These are phyloP conservation scores for Eulithis prunata DNA, from an alignment of 2,888 invertebrate genomes.

Conservation along the genomic window DNA sequence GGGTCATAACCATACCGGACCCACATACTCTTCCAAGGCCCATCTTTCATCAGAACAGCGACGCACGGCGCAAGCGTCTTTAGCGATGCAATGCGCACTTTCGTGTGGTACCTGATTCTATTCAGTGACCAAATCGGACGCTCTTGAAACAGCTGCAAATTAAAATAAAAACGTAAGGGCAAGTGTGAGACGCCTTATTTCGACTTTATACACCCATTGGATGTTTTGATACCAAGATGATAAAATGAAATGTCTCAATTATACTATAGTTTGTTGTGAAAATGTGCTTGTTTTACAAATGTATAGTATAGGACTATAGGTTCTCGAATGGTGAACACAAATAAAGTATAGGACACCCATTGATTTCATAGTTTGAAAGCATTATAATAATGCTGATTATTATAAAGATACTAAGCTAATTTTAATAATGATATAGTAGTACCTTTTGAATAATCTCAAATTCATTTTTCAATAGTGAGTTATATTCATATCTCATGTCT, in stretches of 20 bases:
- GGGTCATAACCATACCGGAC: conserved; percentile 97
- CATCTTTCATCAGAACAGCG: conserved; percentile 93
- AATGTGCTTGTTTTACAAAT: too few relatives aligned
- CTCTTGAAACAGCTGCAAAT: conserved; percentile 89
- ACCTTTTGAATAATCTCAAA: conserved; percentile 78
- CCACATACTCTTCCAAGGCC: conserved; percentile 97
- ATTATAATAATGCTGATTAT: too few relatives aligned
- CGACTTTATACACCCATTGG: too few relatives aligned
- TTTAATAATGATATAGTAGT: conserved; percentile 1
- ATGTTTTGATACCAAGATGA: too few relatives aligned
- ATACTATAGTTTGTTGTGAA: too few relatives aligned
- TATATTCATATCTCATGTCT: conserved; percentile 60
- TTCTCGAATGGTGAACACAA: too few relatives aligned
- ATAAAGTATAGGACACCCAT: too few relatives aligned
- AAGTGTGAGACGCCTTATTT: too few relatives aligned
- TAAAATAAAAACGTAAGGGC: conserved; percentile 2
- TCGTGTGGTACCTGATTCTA: conserved; percentile 87
- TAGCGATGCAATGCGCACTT: conserved; percentile 85
- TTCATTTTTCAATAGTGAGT: conserved; percentile 71
- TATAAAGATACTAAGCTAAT: too few relatives aligned
- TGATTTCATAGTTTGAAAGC: too few relatives aligned
- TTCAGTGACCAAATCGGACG: conserved; percentile 96
- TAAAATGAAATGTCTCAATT: too few relatives aligned
- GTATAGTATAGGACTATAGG: too few relatives aligned
- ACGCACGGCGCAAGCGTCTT: conserved; percentile 92